These are phyloP conservation scores for Chionomys nivalis DNA, from an alignment of 2,113 vertebrate genomes.

Conservation along the genomic window DNA sequence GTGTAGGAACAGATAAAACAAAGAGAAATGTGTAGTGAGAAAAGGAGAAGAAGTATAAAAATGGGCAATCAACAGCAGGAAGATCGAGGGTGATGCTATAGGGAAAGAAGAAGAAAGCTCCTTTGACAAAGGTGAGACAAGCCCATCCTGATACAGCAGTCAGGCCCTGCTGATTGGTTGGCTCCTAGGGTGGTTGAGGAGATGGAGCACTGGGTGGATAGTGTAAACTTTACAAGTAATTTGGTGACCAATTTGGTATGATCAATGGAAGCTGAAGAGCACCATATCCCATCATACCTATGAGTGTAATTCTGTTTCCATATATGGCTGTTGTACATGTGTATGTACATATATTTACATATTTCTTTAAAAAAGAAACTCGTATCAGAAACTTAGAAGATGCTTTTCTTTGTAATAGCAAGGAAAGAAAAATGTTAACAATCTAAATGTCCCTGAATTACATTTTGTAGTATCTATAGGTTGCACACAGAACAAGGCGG, in stretches of 20 bases:
- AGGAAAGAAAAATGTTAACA: not conserved
- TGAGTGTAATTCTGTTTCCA: not conserved
- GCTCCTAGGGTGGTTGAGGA: not conserved
- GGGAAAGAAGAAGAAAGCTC: not conserved
- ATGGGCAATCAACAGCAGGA: not conserved
- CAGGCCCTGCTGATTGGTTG: not conserved
- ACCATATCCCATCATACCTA: not conserved
- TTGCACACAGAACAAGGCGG: not conserved
- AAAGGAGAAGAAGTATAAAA: slow-evolving; percentile 4
- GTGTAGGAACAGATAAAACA: not conserved
- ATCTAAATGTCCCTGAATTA: slow-evolving; percentile 6
- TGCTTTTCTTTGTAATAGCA: slow-evolving; percentile 16
- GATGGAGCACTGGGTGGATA: not conserved
- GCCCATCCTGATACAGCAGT: not conserved
- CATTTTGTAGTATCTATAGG: not conserved
- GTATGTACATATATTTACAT: not conserved
- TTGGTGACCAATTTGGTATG: slow-evolving; percentile 20
- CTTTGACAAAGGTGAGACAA: not conserved
- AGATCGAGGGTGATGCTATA: not conserved
- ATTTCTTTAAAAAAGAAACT: slow-evolving; percentile 18
- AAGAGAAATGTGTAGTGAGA: not conserved
- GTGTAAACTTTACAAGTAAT: not conserved
- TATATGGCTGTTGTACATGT: not conserved
- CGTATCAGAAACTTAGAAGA: not conserved
- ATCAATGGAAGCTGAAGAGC: not conserved